Base-by-base conservation (phyloP, 1,140 invertebrate species). In the Chrysoperla carnea region DNA sequence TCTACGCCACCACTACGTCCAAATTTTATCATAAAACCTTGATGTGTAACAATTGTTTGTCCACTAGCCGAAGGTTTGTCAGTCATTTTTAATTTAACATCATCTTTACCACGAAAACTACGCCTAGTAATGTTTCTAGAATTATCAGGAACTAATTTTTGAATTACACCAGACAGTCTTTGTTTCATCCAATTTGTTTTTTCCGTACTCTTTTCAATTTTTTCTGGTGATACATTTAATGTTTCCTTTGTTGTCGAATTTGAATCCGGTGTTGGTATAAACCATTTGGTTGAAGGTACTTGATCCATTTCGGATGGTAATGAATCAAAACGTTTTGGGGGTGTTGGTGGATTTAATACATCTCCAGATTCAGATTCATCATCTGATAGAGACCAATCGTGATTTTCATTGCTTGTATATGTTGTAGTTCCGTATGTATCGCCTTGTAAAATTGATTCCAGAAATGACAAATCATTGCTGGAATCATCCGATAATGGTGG, bases 271-370 rank as follows among this genome's bases (percentile, higher is more conserved):
- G 17, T 23, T 23, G 17, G 17, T 23, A 23, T 23, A 5, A 23
- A 23, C 17, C 17, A 23, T 23, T 23, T 23, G 5, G 17, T 23
- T 23, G 17, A 23, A 23, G 17, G 17, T 23, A 23, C 17, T 5
- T 23, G 17, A 23, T 23, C 17, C 5, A 23, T 23, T 23, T 23
- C 17, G 2, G 17, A 23, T 23, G 17, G 17, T 29, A 60, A 46
- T 7, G 68, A 69, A 46, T 70, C 66, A 33, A 61, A 62, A 40
- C 68, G 54, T 28, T 56, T 60, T 4, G 69, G 69, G 6, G 67
- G 67, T 14, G 60, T 50, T 8, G 68, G 68, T 6, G 67, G 65
- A 33, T 48, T 49, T n/a, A 62, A 57, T 27, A 60, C 57, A n/a
- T 41, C 37, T 40, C 54, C 48, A 1, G 17, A 23, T 23, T 23